Percentiles rank a stretch among this genome's conserved stretches.
phyloP scores from a whole-genome alignment of 2,797 vertebrate species.

The Pipistrellus pipistrellus region DNA sequence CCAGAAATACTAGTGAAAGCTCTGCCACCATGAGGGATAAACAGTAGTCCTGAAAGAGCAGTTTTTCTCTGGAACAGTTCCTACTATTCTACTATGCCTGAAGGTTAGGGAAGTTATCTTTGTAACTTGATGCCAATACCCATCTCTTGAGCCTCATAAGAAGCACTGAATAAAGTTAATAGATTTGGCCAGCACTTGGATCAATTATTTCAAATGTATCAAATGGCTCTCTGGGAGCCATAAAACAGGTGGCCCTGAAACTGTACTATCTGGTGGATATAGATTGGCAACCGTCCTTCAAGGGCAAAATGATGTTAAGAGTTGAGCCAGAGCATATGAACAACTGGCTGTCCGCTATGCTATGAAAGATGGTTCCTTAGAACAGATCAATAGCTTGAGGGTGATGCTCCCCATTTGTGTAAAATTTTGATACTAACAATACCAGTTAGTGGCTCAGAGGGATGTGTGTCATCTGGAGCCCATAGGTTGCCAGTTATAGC shows the following conservation, averaged over 20 bases:
- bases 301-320: conserved; percentile 51
- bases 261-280: conserved; percentile 13
- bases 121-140: conserved; percentile 32
- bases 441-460: neutral
- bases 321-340: conserved; percentile 49
- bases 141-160: conserved; percentile 58
- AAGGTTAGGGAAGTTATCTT: conserved; percentile 56
- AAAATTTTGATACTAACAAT: conserved; percentile 37
- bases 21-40: neutral
- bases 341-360: neutral
- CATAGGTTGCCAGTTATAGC: neutral
- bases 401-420: neutral
- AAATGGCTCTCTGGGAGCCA: conserved; percentile 45
- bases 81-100: neutral
- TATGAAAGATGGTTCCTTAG: neutral
- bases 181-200: conserved; percentile 40
- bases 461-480: neutral
- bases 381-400: neutral
- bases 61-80: conserved; percentile 20
- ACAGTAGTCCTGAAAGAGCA: conserved; percentile 39
- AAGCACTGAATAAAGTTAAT: conserved; percentile 54
- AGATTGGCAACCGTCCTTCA: conserved; percentile 29
- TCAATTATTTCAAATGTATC: conserved; percentile 55
- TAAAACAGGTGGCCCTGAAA: conserved; percentile 52
- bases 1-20: conserved; percentile 38